Evolutionary conservation across 1,140 invertebrate species (phyloP).

Genomic region (Phymastichus coffea): DNA sequence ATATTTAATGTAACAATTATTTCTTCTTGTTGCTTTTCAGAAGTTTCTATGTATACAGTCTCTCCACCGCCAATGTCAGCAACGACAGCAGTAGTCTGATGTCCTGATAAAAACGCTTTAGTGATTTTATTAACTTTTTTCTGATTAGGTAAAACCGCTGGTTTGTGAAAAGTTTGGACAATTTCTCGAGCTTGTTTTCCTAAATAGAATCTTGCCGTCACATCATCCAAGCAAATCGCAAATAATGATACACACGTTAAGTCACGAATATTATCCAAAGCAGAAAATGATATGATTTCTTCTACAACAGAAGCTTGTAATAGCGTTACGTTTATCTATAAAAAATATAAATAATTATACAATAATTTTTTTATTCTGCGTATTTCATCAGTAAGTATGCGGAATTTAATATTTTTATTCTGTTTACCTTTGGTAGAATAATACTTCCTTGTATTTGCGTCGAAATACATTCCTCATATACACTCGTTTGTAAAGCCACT

Average conservation of each 20-base stretch:
- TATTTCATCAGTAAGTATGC: slow-evolving; percentile 6
- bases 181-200: slow-evolving; percentile 72
- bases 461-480: slow-evolving; percentile 82
- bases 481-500: slow-evolving; percentile 63
- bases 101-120: slow-evolving; percentile 63
- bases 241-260: slow-evolving; percentile 94
- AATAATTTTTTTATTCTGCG: not conserved
- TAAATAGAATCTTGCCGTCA: slow-evolving; percentile 70
- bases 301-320: slow-evolving; percentile 94
- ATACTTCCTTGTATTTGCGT: slow-evolving; percentile 80
- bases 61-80: slow-evolving; percentile 67
- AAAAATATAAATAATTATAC: no score
- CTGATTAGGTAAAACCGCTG: slow-evolving; percentile 67
- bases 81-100: slow-evolving; percentile 53
- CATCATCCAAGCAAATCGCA: slow-evolving; percentile 81
- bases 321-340: slow-evolving; percentile 84
- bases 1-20: slow-evolving; percentile 83
- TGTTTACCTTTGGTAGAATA: slow-evolving; percentile 75
- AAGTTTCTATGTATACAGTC: slow-evolving; percentile 83
- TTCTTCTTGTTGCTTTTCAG: slow-evolving; percentile 86
- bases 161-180: slow-evolving; percentile 73
- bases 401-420: slow-evolving; percentile 22
- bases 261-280: slow-evolving; percentile 90
- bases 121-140: slow-evolving; percentile 74
- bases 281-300: slow-evolving; percentile 92